Evolutionary conservation across 2,888 invertebrate genomes (phyloP), one percentile per base, ranked within the genome.

Genomic region (Ophion ventricosus): DNA sequence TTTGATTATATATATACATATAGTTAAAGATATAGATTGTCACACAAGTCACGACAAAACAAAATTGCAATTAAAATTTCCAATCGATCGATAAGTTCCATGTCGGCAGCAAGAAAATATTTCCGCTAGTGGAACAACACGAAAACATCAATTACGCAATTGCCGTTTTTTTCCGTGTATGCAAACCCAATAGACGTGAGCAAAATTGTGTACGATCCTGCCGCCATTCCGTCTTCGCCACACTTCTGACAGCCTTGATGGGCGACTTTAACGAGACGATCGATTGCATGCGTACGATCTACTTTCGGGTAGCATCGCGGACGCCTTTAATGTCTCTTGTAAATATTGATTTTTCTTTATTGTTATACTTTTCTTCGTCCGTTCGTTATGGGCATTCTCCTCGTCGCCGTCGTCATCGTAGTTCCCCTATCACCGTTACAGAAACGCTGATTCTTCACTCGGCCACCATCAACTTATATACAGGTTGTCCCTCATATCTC

Each of bases 281-380:
- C 67, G 67, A 77, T 67, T 20, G 26, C 1, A n/a, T 26, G 59
- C 43, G 43, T 67, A 23, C 20, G 20, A 35, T 64, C n/a, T 20
- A 29, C 54, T 43, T 11, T 40, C 7, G 20, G 17, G 20, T 25
- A 66, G 35, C 26, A 70, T 67, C 54, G 49, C 25, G 25, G 11
- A 49, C 14, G 25, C 64, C 25, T 66, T 56, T 63, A 73, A 64
- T 66, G 23, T n/a, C 61, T 40, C 73, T 40, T 72, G 43, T 69
- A 69, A 74, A 82, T 78, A 84, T 85, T 73, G 75, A 85, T 80
- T 80, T 64, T 54, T 73, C 69, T 70, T 78, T 69, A 26, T 59
- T 72, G 25, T 20, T 64, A 11, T 64, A 23, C 56, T 61, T 78
- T 43, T 63, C 17, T 61, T 72, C 75, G 26, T 29, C 26, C 67